Percentiles rank a stretch among this genome's conserved stretches.
Conservation (phyloP, 2,797 vertebrate genomes). For the Psittacula derbiana region DNA sequence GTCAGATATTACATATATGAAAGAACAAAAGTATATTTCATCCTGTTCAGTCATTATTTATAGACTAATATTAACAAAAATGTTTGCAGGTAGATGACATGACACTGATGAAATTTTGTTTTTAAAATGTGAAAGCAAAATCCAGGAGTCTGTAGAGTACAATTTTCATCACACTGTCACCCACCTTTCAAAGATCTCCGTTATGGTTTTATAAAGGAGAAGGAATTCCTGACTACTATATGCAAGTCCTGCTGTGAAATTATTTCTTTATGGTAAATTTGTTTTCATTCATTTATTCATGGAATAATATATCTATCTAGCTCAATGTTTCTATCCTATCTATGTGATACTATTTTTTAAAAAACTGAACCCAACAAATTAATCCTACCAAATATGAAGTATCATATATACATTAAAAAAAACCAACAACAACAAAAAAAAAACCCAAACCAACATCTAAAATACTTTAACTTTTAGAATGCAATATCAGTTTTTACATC, state of each 20-base stretch:
- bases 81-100: conserved; percentile 39
- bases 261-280: neutral
- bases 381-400: neutral
- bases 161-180: neutral
- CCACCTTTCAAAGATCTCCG: neutral
- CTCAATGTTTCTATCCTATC: neutral
- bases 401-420: neutral
- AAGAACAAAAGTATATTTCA: conserved; percentile 14
- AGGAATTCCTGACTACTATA: neutral
- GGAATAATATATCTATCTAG: neutral
- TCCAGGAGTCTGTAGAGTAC: neutral
- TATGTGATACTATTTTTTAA: neutral
- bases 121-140: conserved; percentile 44
- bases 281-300: neutral
- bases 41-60: conserved; percentile 49
- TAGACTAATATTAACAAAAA: conserved; percentile 18
- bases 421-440: no score
- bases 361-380: neutral
- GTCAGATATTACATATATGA: conserved; percentile 24
- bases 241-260: neutral
- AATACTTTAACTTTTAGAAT: neutral
- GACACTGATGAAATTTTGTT: neutral
- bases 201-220: neutral
- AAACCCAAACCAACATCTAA: neutral
- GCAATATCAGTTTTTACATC: neutral